These are phyloP conservation scores for Variabilichromis moorii DNA, from an alignment of 2,113 vertebrate species.

Conservation along the genomic window DNA sequence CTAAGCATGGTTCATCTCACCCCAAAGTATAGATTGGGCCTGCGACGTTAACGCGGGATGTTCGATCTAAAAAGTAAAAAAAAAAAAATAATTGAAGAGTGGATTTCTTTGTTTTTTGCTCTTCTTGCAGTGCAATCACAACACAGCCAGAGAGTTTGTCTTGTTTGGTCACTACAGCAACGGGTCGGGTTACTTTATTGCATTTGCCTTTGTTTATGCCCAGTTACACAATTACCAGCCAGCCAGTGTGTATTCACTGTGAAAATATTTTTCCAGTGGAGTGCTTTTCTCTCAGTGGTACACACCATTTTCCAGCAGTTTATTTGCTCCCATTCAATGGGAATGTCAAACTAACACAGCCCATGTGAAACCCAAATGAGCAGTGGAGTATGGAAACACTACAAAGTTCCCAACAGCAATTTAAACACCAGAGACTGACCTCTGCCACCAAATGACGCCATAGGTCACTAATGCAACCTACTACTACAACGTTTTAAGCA, in stretches of 20 bases:
- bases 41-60: neutral
- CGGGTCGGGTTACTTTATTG: neutral
- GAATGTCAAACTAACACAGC: constrained; percentile 5
- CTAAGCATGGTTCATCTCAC: neutral
- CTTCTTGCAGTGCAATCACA: neutral
- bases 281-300: neutral
- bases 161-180: neutral
- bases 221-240: neutral
- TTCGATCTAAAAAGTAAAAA: neutral
- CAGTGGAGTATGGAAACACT: neutral
- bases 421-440: neutral
- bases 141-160: neutral
- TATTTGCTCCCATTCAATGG: neutral
- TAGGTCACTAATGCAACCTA: neutral
- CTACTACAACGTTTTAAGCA: neutral
- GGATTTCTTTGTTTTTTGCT: neutral
- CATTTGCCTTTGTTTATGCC: neutral
- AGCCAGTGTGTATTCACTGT: neutral
- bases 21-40: neutral
- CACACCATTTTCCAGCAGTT: neutral
- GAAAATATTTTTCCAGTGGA: neutral
- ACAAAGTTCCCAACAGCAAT: neutral
- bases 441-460: neutral
- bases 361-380: neutral
- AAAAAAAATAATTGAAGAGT: neutral